Percentiles rank a stretch among this genome's conserved stretches.
phyloP scores from a whole-genome alignment of 2,797 vertebrate genomes.

The Dipus sagitta region DNA sequence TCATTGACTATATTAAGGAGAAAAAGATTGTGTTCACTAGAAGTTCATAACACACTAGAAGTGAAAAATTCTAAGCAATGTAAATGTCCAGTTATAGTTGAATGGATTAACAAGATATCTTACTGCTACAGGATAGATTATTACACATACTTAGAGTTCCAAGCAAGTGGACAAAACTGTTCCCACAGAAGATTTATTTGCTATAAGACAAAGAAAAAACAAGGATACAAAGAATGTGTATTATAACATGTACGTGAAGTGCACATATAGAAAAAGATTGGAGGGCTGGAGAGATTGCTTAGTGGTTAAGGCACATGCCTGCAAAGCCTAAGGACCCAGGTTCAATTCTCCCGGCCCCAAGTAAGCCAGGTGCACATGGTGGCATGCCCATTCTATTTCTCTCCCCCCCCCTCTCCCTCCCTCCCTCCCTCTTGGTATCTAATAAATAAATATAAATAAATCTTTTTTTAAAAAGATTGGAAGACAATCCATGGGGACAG shows the following conservation, averaged over 20 bases:
- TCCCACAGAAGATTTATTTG: slow-evolving; percentile 13
- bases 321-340: too few species aligned
- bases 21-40: not conserved
- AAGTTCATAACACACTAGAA: slow-evolving; percentile 25
- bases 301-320: too few species aligned
- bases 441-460: too few species aligned
- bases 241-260: not conserved
- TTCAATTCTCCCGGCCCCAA: too few species aligned
- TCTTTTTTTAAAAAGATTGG: not conserved
- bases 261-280: not conserved
- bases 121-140: not conserved
- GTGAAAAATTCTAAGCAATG: not conserved
- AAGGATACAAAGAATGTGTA: not conserved
- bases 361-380: too few species aligned
- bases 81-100: not conserved
- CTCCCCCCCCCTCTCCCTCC: too few species aligned
- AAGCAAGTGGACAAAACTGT: not conserved
- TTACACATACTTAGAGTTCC: not conserved
- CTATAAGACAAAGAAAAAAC: not conserved
- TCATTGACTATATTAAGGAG: not conserved
- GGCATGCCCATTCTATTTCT: too few species aligned
- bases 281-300: too few species aligned
- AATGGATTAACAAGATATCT: not conserved
- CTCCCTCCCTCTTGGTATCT: too few species aligned
- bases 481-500: not conserved